Evolutionary conservation across 2,797 vertebrate species (phyloP).

Genomic region (Chelidonichthys spinosus): DNA sequence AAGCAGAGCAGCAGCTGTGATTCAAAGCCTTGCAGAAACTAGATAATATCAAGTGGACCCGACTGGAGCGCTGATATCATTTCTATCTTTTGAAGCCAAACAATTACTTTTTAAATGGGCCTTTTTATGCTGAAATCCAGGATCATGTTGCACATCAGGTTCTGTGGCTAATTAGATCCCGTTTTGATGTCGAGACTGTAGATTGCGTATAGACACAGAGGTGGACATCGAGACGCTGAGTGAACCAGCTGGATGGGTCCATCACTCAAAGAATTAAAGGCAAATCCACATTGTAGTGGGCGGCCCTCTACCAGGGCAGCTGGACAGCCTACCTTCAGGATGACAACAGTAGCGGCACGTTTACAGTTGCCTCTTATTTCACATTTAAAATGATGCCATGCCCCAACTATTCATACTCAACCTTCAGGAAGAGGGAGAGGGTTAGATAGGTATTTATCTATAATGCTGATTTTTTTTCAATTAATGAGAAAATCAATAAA

Average conservation of each 20-base stretch:
- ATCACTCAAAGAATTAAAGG: conserved; percentile 20
- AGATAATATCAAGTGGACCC: background rate
- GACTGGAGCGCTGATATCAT: too few relatives aligned
- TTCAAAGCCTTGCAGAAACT: conserved; percentile 5
- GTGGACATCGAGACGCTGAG: background rate
- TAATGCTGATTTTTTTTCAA: background rate
- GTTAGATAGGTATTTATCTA: conserved; percentile 16
- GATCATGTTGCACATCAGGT: background rate
- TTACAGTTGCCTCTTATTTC: conserved; percentile 57
- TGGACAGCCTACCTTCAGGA: conserved; percentile 24
- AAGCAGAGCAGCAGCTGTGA: background rate
- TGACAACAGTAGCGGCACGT: conserved; percentile 32
- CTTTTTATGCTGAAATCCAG: background rate
- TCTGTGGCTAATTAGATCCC: background rate
- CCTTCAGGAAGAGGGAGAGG: background rate
- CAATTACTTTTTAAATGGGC: background rate
- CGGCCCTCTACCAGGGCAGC: background rate
- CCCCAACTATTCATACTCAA: conserved; percentile 32
- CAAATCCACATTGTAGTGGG: conserved; percentile 3
- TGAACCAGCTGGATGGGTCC: background rate
- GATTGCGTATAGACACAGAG: background rate
- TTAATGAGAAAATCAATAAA: background rate
- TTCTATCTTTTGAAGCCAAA: background rate
- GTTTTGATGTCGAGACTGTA: background rate
- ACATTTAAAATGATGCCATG: conserved; percentile 62